phyloP scores from a whole-genome alignment of 2,888 invertebrate genomes.

The Coremacera marginata region DNA sequence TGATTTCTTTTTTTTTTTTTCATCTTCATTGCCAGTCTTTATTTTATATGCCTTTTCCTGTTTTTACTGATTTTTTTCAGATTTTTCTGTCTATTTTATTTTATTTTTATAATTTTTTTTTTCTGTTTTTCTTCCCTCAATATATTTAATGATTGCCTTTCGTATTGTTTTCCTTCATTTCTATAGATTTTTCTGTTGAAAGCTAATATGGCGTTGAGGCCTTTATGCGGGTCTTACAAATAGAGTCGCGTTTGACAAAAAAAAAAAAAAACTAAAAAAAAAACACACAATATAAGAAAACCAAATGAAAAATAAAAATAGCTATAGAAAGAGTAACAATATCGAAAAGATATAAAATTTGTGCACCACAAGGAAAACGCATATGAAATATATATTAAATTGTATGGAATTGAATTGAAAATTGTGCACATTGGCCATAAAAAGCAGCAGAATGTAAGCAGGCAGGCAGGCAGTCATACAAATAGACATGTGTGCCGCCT shows the following conservation, averaged over 20 bases:
- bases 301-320: neutral
- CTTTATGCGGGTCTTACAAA: neutral
- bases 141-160: constrained; percentile 28
- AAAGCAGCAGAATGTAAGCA: neutral
- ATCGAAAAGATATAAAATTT: neutral
- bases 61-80: neutral
- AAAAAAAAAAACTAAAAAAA: neutral
- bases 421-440: neutral
- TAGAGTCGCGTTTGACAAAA: neutral
- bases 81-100: neutral
- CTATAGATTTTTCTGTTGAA: constrained; percentile 20
- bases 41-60: neutral
- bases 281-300: neutral
- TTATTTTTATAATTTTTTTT: neutral
- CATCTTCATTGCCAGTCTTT: neutral
- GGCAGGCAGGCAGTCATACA: neutral
- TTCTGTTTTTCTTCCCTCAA: neutral
- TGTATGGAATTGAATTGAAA: constrained; percentile 18
- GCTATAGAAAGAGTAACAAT: neutral
- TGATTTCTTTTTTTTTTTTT: neutral
- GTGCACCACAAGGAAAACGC: constrained; percentile 12
- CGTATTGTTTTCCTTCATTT: constrained; percentile 19
- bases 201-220: constrained; percentile 22
- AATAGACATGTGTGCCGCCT: neutral
- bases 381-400: constrained; percentile 26